These are phyloP conservation scores for Scatophagus argus DNA, from an alignment of 2,113 vertebrate species.

Conservation along the genomic window DNA sequence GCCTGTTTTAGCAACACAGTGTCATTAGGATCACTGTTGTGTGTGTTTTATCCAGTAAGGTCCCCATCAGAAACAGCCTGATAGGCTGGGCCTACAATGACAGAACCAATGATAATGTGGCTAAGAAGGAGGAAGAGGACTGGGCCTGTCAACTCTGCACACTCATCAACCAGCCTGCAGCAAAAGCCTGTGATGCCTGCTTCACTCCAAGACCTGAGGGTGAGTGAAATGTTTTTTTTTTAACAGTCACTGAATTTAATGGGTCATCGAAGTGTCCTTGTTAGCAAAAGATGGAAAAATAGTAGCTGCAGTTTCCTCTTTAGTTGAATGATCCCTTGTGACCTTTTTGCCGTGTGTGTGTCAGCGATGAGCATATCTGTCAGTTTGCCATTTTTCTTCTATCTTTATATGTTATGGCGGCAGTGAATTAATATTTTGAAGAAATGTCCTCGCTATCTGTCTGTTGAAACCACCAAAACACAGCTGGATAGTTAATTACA, in stretches of 20 bases:
- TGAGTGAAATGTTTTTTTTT: conserved; percentile 74
- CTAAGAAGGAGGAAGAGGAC: conserved; percentile 87
- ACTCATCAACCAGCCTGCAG: conserved; percentile 88
- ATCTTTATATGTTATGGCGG: neutral
- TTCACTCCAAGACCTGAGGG: conserved; percentile 87
- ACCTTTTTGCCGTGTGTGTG: conserved; percentile 35
- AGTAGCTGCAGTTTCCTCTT: conserved; percentile 30
- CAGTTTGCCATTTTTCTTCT: conserved; percentile 42
- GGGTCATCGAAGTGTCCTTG: conserved; percentile 36
- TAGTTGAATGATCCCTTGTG: conserved; percentile 18
- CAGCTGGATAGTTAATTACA: conserved; percentile 13
- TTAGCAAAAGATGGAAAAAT: conserved; percentile 53
- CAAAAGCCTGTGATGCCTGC: conserved; percentile 89
- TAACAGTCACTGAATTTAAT: conserved; percentile 36
- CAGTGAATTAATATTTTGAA: conserved; percentile 18
- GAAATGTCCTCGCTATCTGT: conserved; percentile 7
- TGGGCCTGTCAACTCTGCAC: conserved; percentile 92
- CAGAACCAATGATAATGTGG: conserved; percentile 75
- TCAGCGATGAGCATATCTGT: conserved; percentile 31
- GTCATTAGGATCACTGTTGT: neutral
- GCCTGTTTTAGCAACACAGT: conserved; percentile 2
- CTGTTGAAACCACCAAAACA: neutral
- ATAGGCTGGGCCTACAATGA: conserved; percentile 80
- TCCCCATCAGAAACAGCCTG: conserved; percentile 84
- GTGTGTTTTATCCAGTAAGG: conserved; percentile 80